Conservation (phyloP, 2,113 vertebrate genomes). For the Colistium nudipinnis region DNA sequence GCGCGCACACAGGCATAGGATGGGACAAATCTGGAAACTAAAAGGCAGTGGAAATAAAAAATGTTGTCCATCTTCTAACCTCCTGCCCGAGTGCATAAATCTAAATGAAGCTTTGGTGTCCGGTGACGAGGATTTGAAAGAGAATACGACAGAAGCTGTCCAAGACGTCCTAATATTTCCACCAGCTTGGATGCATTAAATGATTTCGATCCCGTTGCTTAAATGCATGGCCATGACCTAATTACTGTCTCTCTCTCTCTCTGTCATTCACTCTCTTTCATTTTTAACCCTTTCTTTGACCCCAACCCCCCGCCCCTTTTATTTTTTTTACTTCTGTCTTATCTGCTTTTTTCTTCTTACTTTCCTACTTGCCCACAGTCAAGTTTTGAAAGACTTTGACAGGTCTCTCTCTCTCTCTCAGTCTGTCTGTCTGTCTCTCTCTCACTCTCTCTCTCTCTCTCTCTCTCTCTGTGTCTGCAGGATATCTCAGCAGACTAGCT, state of each 20-base stretch:
- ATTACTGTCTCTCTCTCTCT: constrained; percentile 38
- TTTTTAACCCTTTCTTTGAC: constrained; percentile 10
- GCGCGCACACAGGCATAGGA: not conserved
- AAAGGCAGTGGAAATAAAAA: constrained; percentile 27
- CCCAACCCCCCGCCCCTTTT: not conserved
- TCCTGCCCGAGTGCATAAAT: constrained; percentile 34
- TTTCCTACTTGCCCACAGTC: not conserved
- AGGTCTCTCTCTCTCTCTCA: not conserved
- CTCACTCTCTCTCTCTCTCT: constrained; percentile 7
- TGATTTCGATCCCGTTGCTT: constrained; percentile 46
- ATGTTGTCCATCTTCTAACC: constrained; percentile 22
- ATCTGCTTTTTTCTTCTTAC: not conserved
- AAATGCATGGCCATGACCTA: constrained; percentile 38
- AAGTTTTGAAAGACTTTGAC: not conserved
- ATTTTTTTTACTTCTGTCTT: not conserved
- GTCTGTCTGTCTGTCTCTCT: not conserved
- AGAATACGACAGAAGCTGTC: constrained; percentile 48
- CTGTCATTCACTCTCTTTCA: constrained; percentile 31
- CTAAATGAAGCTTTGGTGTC: constrained; percentile 57
- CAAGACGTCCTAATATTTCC: constrained; percentile 52
- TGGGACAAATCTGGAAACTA: not conserved
- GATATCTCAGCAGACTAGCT: constrained; percentile 20
- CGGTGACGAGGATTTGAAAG: constrained; percentile 60
- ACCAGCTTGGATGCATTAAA: constrained; percentile 45
- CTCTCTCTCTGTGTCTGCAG: not conserved